Base-by-base conservation (phyloP, 2,888 invertebrate species). In the Eulithis prunata region DNA sequence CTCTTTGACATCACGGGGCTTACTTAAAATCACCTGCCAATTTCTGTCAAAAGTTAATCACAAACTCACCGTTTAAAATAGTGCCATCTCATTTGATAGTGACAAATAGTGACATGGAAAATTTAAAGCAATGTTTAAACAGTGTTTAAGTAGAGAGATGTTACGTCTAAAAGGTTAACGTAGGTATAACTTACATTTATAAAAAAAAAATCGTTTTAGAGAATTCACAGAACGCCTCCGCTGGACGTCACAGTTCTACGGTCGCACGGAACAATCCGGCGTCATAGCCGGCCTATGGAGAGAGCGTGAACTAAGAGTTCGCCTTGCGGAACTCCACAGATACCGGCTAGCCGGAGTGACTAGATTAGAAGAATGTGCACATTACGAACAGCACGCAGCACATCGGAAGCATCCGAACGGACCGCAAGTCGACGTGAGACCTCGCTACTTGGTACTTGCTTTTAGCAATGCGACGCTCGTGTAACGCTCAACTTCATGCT, bases 211-310 rank as follows among this genome's bases (percentile, higher is more conserved):
- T 4, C 32, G 3, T 58, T 57, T 1, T 83, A 96, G 96, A 77
- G 96, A 96, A 74, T 96, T 98, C 80, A 95, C 96, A 51, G 98
- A 98, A 72, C 96, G 96, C 47, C 95, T 98, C 87, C 94, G 97
- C 45, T 96, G 97, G 71, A 97, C 97, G 80, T 96, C 97, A 3
- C 98, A 98, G 85, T 98, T 98, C 91, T 96, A 97, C 83, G 96
- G 97, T 1, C 95, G 96, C 38, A 94, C 96, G 63, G 98, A 98
- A 85, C 97, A 98, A 78, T 96, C 97, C 68, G 95, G 96, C 69
- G 95, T 98, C 38, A 93, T 97, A 57, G 95, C 95, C 5, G 97
- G 96, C 69, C 87, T 98, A 62, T 96, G 97, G 89, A 94, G 97
- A 64, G 98, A 98, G 89, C 95, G 96, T 73, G 98, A 98, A 82